Conservation (phyloP, 2,888 invertebrate genomes). For the Hypolimnas misippus region DNA sequence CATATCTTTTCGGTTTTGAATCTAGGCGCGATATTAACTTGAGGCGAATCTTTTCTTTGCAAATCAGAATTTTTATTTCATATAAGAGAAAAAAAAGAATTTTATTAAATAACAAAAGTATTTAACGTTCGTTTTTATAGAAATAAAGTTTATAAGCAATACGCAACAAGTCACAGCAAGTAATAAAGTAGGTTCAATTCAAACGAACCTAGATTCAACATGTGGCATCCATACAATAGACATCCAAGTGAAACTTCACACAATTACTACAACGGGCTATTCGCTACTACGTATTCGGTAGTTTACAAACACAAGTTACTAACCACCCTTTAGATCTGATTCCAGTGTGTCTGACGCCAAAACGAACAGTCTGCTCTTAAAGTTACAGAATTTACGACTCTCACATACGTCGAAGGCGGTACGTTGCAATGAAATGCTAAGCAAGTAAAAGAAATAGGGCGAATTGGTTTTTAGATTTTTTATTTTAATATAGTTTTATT, state of each 20-base stretch:
- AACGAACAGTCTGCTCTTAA: slow-evolving; percentile 36
- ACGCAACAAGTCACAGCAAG: not conserved
- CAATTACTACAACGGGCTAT: slow-evolving; percentile 6
- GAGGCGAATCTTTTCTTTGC: not conserved
- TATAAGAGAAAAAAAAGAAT: not conserved
- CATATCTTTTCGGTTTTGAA: slow-evolving; percentile 23
- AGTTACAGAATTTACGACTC: slow-evolving; percentile 36
- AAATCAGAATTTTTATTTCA: not conserved
- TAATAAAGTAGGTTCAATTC: not conserved
- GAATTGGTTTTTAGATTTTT: not conserved
- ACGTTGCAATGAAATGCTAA: slow-evolving; percentile 21
- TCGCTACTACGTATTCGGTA: slow-evolving; percentile 10
- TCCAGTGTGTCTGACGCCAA: slow-evolving; percentile 30
- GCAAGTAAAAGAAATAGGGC: slow-evolving; percentile 10
- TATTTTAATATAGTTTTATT: no score
- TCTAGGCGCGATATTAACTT: slow-evolving; percentile 11
- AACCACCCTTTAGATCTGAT: slow-evolving; percentile 23
- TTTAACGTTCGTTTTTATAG: not conserved
- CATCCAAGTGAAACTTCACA: slow-evolving; percentile 10
- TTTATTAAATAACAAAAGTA: not conserved
- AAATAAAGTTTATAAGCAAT: not conserved
- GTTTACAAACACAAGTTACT: slow-evolving; percentile 19
- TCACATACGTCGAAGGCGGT: slow-evolving; percentile 31
- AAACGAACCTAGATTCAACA: slow-evolving; percentile 8
- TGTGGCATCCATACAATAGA: slow-evolving; percentile 4